Evolutionary conservation across 1,140 invertebrate genomes (phyloP), one percentile per base, ranked within the genome.

Genomic region (Habropoda laboriosa): DNA sequence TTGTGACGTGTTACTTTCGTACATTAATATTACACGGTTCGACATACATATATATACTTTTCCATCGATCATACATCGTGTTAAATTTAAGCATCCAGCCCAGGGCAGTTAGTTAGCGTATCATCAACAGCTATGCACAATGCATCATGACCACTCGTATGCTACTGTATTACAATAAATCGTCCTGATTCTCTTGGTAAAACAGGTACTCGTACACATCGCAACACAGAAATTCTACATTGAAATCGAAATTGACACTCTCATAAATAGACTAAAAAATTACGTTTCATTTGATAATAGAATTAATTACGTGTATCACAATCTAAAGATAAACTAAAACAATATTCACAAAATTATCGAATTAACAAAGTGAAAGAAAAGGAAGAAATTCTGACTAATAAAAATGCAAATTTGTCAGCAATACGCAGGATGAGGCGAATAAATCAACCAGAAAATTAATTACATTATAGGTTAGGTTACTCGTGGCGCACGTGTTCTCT

Each of bases 51-150:
- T n/a, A 5, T 47, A 21, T 66, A 2, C 16, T 18, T 64, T 64
- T 24, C 30, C 51, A 55, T 47, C n/a, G 63, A 76, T 57, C 74
- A 24, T 35, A 27, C 51, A 13, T 24, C 35, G 10, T 40, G 61
- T 68, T 57, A 27, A 67, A 76, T 47, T 77, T 58, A 77, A 70
- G 40, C 64, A 77, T 77, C 51, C n/a, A 40, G 42, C 16, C 13
- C 61, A 45, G 38, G 45, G 53, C 64, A 58, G 42, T 47, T n/a
- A 13, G 72, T 32, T 49, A 49, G 64, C 58, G 53, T 77, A 77
- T 77, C 74, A 77, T 68, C 74, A 42, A 35, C 74, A 70, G 64
- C 64, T 16, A 58, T 35, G 30, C n/a, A 58, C 74, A 5, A 77
- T 77, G 42, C 24, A 70, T 77, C 64, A 77, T 27, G 32, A 40